Evolutionary conservation across 2,113 vertebrate species (phyloP).

Genomic region (Eretmochelys imbricata): DNA sequence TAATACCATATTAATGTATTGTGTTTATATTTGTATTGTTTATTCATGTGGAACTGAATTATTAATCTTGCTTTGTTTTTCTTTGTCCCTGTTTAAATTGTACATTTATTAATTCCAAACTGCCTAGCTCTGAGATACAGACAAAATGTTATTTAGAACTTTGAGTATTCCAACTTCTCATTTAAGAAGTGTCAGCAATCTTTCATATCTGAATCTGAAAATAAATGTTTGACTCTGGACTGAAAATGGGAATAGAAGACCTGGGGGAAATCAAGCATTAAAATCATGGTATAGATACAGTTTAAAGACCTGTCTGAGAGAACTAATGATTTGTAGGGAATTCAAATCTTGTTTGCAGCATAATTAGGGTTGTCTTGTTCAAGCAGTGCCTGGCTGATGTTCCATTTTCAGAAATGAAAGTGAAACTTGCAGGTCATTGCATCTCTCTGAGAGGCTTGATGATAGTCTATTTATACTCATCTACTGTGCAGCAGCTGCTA

Average conservation of each 20-base stretch:
- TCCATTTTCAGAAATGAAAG: background rate
- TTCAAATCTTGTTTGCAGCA: background rate
- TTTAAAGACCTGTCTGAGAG: background rate
- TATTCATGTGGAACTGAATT: background rate
- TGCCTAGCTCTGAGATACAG: background rate
- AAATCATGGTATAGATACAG: background rate
- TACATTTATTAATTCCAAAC: background rate
- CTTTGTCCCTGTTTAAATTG: background rate
- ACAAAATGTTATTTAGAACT: constrained; percentile 30
- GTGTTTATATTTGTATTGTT: background rate
- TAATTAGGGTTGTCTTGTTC: background rate
- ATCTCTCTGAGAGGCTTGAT: background rate
- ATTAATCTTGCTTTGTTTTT: constrained; percentile 38
- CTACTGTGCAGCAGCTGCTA: background rate
- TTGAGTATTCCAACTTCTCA: constrained; percentile 23
- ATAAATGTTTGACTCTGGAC: background rate
- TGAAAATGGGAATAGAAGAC: background rate
- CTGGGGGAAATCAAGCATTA: background rate
- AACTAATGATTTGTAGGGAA: background rate
- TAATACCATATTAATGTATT: background rate
- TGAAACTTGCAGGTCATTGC: background rate
- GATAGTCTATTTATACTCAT: background rate
- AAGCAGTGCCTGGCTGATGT: background rate
- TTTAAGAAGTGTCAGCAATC: constrained; percentile 23
- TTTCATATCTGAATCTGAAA: background rate